phyloP scores from a whole-genome alignment of 2,113 vertebrate species.

The Tetrao urogallus region DNA sequence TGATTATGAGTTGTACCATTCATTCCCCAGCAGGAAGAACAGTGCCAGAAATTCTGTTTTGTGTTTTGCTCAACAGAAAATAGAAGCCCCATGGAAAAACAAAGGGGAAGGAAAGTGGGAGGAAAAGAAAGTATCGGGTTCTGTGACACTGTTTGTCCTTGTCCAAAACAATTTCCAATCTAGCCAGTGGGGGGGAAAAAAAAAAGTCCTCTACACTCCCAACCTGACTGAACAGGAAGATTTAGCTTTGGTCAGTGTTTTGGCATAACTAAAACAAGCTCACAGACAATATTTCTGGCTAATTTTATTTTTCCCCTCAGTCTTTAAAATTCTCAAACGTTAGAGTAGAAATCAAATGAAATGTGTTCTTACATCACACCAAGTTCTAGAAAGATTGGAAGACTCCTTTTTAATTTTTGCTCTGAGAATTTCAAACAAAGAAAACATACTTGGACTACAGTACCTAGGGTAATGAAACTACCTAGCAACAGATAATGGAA shows the following conservation, averaged over 20 bases:
- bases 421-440: conserved; percentile 20
- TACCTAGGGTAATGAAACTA: conserved; percentile 19
- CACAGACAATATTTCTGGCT: neutral
- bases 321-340: neutral
- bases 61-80: conserved; percentile 38
- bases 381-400: neutral
- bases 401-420: neutral
- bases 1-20: conserved; percentile 49
- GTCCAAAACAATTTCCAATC: neutral
- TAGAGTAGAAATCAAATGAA: neutral
- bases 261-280: neutral
- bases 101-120: neutral
- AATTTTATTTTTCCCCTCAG: neutral
- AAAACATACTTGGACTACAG: neutral
- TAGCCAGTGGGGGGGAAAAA: neutral
- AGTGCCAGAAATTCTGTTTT: conserved; percentile 48
- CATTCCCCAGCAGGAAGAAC: conserved; percentile 30
- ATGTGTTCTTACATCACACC: neutral
- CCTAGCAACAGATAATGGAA: neutral
- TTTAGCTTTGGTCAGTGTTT: neutral
- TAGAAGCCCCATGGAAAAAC: neutral
- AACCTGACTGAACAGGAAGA: neutral
- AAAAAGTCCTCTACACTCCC: neutral
- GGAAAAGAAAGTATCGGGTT: neutral
- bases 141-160: neutral